phyloP scores from a whole-genome alignment of 2,113 vertebrate genomes.

The Seriola dumerili region DNA sequence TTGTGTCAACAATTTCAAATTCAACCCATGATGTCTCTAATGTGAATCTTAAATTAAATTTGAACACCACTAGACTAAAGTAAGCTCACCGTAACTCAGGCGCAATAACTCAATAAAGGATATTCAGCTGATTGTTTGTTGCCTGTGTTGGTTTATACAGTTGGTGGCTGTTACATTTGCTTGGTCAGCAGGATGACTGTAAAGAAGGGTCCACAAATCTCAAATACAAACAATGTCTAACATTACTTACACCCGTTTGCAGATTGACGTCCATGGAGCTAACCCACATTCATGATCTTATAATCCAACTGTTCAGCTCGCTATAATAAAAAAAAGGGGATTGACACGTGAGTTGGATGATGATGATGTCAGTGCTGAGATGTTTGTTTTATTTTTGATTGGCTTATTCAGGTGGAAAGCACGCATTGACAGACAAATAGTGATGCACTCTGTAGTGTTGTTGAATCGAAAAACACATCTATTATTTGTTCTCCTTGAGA shows the following conservation, averaged over 20 bases:
- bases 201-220: slow-evolving; percentile 38
- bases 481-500: neutral
- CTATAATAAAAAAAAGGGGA: slow-evolving; percentile 21
- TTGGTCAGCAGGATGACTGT: slow-evolving; percentile 11
- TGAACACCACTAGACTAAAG: neutral
- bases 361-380: slow-evolving; percentile 40
- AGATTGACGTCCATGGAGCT: slow-evolving; percentile 70
- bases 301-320: slow-evolving; percentile 79
- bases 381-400: slow-evolving; percentile 18
- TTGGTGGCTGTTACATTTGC: neutral
- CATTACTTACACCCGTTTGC: slow-evolving; percentile 70
- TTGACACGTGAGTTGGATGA: slow-evolving; percentile 31
- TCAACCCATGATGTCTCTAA: too few species aligned
- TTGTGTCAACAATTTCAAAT: too few species aligned
- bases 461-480: slow-evolving; percentile 23
- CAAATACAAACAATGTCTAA: slow-evolving; percentile 48
- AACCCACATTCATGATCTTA: slow-evolving; percentile 80
- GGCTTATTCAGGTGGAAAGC: slow-evolving; percentile 20
- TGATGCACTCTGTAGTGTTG: neutral
- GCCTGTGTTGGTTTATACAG: neutral
- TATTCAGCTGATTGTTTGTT: neutral
- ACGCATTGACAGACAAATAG: slow-evolving; percentile 39
- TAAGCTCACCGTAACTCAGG: neutral
- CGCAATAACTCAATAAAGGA: neutral
- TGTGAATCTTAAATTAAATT: neutral